Evolutionary conservation across 2,113 vertebrate species (phyloP), one percentile per base, ranked within the genome.

Genomic region (Shinisaurus crocodilurus): DNA sequence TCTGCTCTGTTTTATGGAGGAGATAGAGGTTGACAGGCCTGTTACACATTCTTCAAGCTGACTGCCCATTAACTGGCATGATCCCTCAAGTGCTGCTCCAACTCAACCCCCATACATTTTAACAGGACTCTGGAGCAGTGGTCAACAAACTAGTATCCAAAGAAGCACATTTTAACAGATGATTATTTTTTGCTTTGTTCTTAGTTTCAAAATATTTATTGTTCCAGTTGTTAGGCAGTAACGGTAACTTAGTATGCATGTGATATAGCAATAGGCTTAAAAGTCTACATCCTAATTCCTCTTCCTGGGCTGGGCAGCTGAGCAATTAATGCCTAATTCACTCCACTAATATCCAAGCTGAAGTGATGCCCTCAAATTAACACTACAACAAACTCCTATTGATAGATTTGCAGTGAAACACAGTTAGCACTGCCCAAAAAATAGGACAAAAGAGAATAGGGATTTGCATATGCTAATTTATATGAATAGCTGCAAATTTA

Each of bases 41-140:
- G 72, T 77, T 77, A 85, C 63, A 77, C 37, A 81, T 48, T 50
- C 37, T 88, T 81, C 87, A 88, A 37, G 43, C 43, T 77, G 54
- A 3, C 34, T 50, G 25, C 48, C 45, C 45, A 54, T 79, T 54
- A 85, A 65, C 20, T 48, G 54, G 25, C 45, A 34, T 48, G 37
- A 89, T 85, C 45, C 82, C 6, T 77, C 43, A 77, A 48, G 23
- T 34, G 18, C 25, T 69, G 60, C 74, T 85, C 23, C 34, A 69
- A 48, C 43, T 29, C 43, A 50, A 32, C 43, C 20, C 72, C 57
- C 72, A 50, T 20, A 65, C 4, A 25, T 40, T 90, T 85, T 69
- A 77, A 77, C 4, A 54, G 40, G 43, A n/a, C 72, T 50, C 5
- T 43, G 82, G 43, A 88, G 27, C 75, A 67, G 32, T 2, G 40